Conservation (phyloP, 2,113 vertebrate genomes). For the Callocephalon fimbriatum region DNA sequence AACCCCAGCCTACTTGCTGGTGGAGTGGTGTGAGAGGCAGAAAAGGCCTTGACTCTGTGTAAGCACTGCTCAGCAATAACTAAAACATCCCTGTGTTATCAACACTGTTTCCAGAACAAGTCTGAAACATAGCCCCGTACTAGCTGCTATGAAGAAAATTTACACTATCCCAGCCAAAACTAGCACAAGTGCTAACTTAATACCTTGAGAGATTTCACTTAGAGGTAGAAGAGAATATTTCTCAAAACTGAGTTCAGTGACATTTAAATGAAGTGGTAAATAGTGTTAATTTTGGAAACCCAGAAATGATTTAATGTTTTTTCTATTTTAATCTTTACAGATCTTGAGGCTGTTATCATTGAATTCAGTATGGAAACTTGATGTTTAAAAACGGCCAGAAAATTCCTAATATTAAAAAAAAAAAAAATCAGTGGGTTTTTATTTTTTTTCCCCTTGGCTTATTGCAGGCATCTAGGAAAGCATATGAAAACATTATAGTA, state of each 20-base stretch:
- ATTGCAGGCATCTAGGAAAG: not conserved
- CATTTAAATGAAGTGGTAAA: not conserved
- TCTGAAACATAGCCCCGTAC: rapidly evolving
- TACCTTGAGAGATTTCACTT: not conserved
- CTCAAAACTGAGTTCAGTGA: not conserved
- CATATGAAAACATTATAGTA: not conserved
- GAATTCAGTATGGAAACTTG: not conserved
- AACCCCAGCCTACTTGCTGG: rapidly evolving
- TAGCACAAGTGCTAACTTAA: not conserved
- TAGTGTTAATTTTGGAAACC: not conserved
- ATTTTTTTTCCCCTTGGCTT: not conserved
- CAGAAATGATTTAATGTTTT: not conserved
- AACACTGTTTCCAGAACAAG: not conserved
- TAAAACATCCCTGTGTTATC: not conserved
- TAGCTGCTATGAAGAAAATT: not conserved
- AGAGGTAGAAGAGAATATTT: not conserved
- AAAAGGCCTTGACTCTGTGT: not conserved
- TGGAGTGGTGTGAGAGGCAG: not conserved
- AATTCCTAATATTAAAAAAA: not conserved
- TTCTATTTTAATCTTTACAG: not conserved
- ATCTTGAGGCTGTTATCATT: not conserved
- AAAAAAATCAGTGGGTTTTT: not conserved
- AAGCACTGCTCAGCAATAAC: not conserved
- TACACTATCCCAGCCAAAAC: not conserved
- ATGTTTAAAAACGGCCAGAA: not conserved